Evolutionary conservation across 2,888 invertebrate species (phyloP), one percentile per base, ranked within the genome.

Genomic region (Gari tellinella): DNA sequence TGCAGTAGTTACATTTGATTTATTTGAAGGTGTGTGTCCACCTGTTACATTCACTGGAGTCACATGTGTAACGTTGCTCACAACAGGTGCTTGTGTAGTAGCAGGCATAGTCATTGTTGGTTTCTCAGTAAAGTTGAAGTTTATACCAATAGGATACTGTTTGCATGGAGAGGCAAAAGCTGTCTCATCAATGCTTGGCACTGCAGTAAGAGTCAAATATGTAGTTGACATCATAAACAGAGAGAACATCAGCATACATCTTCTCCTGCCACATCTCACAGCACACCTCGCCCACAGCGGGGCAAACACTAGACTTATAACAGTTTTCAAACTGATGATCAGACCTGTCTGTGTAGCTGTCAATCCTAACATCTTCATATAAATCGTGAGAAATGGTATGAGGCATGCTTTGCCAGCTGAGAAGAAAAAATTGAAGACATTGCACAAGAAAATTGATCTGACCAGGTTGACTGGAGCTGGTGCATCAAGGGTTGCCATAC

Each of bases 311-410:
- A 90, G 82, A 8, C 85, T 83, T 17, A 87, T 82, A 23, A 86
- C 60, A 21, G 89, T 88, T 62, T 89, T 88, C 7, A 77, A 80
- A 26, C 88, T 88, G 46, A 90, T 86, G 17, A 89, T 76, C 15
- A 86, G 58, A 12, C 90, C 90, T 7, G 85, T 85, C 65, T 90
- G 85, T 21, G 84, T 81, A 7, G 90, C 89, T 37, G 84, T 80
- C 26, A 90, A 76, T 43, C 90, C 90, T 10, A 90, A 72, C 5
- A 85, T 68, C 48, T 89, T 83, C 49, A 89, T 80, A 73, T 88
- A 90, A 23, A 90, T 70, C 12, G 90, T 85, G 43, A 90, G 79
- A 60, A 90, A 90, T 48, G 90, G 90, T 21, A 90, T 66, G 7
- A 90, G 74, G 45, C 88, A 88, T 26, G 88, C 86, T 72, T 89